phyloP scores from a whole-genome alignment of 23 tunicate genomes.

The Trididemnum miniatum region DNA sequence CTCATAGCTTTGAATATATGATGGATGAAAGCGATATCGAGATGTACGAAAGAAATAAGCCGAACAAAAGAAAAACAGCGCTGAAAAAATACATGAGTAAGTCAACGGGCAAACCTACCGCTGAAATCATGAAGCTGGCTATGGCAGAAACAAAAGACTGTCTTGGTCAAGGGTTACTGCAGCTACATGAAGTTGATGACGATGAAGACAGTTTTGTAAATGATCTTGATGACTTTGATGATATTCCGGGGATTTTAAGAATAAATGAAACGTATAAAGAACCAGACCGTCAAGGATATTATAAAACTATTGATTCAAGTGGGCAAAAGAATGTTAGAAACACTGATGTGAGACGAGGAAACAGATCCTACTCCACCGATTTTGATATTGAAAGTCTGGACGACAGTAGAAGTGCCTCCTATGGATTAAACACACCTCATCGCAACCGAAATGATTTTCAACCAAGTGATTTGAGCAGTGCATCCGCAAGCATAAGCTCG shows the following conservation, averaged over 20 bases:
- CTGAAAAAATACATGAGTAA: not conserved
- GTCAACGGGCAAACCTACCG: not conserved
- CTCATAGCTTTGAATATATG: not conserved
- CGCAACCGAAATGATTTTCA: no score
- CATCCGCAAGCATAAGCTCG: no score
- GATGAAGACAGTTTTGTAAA: not conserved
- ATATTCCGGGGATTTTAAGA: not conserved
- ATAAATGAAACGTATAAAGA: no score
- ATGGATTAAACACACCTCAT: no score
- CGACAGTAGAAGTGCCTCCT: no score
- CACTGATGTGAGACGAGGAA: not conserved
- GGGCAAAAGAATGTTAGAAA: no score
- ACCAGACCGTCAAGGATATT: no score
- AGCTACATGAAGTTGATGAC: slow-evolving; percentile 25
- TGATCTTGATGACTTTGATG: not conserved
- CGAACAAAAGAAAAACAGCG: not conserved
- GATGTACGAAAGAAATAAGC: not conserved
- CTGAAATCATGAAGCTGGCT: not conserved
- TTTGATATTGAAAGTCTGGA: no score
- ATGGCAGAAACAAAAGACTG: slow-evolving; percentile 3
- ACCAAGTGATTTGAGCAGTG: no score
- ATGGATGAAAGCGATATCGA: not conserved
- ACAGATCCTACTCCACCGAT: no score
- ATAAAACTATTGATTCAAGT: no score
- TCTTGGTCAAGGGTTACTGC: slow-evolving; percentile 13